These are phyloP conservation scores for Agrilus biguttatus DNA, from an alignment of 2,888 invertebrate genomes.

Conservation along the genomic window DNA sequence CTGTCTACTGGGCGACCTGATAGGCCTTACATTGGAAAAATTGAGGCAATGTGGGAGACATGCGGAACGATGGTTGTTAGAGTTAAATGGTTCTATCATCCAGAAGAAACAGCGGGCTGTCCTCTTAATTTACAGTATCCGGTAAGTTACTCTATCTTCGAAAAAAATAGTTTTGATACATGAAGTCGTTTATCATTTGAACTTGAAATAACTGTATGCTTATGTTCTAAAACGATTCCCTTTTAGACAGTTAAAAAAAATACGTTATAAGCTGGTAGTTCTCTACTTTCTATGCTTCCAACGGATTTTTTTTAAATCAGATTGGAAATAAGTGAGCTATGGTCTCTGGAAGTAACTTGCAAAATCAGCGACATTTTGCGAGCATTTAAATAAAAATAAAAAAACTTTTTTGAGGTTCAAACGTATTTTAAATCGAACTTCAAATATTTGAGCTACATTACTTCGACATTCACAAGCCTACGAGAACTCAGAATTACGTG, in stretches of 20 bases:
- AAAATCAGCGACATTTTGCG: too few species aligned
- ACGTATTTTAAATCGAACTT: too few species aligned
- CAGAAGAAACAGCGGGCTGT: slow-evolving; percentile 78
- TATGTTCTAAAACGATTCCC: neutral
- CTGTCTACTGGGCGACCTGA: slow-evolving; percentile 82
- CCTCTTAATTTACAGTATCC: slow-evolving; percentile 59
- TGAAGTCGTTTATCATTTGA: neutral
- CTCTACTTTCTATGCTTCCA: too few species aligned
- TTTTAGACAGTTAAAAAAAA: too few species aligned
- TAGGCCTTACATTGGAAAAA: slow-evolving; percentile 84
- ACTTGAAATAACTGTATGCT: neutral
- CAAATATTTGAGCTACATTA: too few species aligned
- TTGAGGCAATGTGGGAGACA: slow-evolving; percentile 86
- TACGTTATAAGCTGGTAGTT: too few species aligned
- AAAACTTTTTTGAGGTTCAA: neutral
- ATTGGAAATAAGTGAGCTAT: too few species aligned
- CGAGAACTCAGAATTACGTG: too few species aligned
- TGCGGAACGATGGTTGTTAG: slow-evolving; percentile 80
- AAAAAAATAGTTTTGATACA: neutral
- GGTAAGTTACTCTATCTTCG: slow-evolving; percentile 36
- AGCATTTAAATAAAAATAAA: too few species aligned
- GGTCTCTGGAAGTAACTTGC: too few species aligned
- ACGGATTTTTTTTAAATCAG: too few species aligned
- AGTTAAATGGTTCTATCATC: slow-evolving; percentile 95
- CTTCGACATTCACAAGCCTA: too few species aligned